These are phyloP conservation scores for Drosophila sproati DNA, from an alignment of 1,140 invertebrate species.

Conservation along the genomic window DNA sequence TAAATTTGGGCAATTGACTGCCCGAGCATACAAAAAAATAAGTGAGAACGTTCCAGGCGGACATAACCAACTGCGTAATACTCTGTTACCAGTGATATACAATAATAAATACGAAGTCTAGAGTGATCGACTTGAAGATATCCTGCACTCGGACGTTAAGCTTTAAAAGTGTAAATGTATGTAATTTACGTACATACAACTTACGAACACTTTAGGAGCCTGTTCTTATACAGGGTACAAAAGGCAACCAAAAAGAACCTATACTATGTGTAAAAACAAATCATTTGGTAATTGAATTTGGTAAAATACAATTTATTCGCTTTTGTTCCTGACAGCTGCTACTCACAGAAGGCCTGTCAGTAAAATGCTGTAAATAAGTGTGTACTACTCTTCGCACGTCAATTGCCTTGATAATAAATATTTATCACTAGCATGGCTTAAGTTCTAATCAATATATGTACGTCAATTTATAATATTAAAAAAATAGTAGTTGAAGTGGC, in stretches of 20 bases:
- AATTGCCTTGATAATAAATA: constrained; percentile 49
- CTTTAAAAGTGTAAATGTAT: no score
- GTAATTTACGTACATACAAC: no score
- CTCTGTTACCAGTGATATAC: no score
- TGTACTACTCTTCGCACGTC: constrained; percentile 47
- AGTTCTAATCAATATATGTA: constrained; percentile 8
- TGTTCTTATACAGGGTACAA: constrained; percentile 9
- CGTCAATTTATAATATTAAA: not conserved
- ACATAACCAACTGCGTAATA: no score
- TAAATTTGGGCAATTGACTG: constrained; percentile 53
- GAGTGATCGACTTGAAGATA: not conserved
- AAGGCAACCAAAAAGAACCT: constrained; percentile 33
- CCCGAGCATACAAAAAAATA: not conserved
- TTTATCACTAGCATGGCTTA: constrained; percentile 30
- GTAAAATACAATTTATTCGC: constrained; percentile 71
- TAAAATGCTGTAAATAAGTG: constrained; percentile 67
- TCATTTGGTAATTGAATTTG: constrained; percentile 80
- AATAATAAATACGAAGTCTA: no score
- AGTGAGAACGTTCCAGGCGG: no score
- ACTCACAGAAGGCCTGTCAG: constrained; percentile 59
- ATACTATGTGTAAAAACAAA: constrained; percentile 71
- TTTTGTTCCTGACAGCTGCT: constrained; percentile 73
- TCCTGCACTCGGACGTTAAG: not conserved
- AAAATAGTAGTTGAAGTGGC: not conserved
- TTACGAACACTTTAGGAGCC: not conserved